These are phyloP conservation scores for Cynaeus angustus DNA, from an alignment of 2,888 invertebrate species.

Conservation along the genomic window DNA sequence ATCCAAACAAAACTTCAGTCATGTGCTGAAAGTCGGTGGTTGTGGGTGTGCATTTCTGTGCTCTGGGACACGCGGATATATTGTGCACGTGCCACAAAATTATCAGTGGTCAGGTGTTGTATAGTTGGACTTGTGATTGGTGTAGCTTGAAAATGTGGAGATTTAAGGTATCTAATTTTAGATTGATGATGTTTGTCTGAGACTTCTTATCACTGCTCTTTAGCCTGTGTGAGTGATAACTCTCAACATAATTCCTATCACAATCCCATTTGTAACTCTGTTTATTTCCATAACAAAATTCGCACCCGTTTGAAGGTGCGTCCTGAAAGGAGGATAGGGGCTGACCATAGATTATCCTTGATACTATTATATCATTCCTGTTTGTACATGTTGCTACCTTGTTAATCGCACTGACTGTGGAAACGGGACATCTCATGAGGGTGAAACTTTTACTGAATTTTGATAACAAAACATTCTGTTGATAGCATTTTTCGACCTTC, in stretches of 20 bases:
- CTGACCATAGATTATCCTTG: slow-evolving; percentile 34
- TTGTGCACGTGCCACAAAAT: slow-evolving; percentile 27
- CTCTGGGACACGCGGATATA: slow-evolving; percentile 29
- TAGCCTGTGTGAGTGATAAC: not conserved
- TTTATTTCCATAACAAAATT: slow-evolving; percentile 28
- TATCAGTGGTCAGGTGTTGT: not conserved
- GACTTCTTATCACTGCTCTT: not conserved
- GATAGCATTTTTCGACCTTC: not conserved
- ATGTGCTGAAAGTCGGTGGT: slow-evolving; percentile 36
- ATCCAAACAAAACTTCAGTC: slow-evolving; percentile 39
- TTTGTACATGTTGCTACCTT: slow-evolving; percentile 18
- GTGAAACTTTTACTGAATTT: too few species aligned
- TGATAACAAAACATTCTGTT: slow-evolving; percentile 12
- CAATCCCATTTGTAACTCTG: slow-evolving; percentile 3
- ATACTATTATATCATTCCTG: slow-evolving; percentile 37
- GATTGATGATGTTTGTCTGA: not conserved
- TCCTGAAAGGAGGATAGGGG: slow-evolving; percentile 20
- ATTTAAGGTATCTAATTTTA: slow-evolving; percentile 13
- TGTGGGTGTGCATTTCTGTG: slow-evolving; percentile 19
- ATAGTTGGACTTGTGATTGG: not conserved
- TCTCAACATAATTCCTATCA: not conserved
- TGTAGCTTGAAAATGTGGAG: slow-evolving; percentile 14
- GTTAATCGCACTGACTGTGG: too few species aligned
- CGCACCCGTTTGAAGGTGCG: slow-evolving; percentile 10
- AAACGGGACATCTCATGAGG: too few species aligned